These are phyloP conservation scores for Neoascia interrupta DNA, from an alignment of 2,888 invertebrate genomes.

Conservation along the genomic window DNA sequence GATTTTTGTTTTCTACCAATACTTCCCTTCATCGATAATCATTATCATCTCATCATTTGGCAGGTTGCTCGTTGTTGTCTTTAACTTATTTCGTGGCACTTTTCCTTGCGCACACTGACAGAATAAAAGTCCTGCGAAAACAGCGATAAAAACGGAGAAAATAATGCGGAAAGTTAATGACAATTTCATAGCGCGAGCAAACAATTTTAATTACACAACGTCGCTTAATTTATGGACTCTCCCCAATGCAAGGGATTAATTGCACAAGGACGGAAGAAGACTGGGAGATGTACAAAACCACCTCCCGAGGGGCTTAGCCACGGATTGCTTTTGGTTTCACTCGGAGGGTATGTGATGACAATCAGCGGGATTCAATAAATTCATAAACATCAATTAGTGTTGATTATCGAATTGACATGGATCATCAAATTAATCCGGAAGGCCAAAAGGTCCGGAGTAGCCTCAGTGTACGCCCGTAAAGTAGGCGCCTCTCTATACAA, in stretches of 20 bases:
- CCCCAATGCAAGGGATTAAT: background rate
- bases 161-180: constrained; percentile 38
- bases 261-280: constrained; percentile 9
- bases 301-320: no score
- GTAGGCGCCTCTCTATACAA: no score
- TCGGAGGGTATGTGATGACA: background rate
- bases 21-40: constrained; percentile 28
- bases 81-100: background rate
- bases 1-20: no score
- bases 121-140: constrained; percentile 13
- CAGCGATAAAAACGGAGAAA: constrained; percentile 11
- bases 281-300: no score
- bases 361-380: constrained; percentile 4
- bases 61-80: background rate
- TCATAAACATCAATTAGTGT: constrained; percentile 46
- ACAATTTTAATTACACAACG: constrained; percentile 35
- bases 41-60: constrained; percentile 31
- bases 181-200: constrained; percentile 36
- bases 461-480: no score
- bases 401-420: constrained; percentile 23
- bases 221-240: constrained; percentile 32
- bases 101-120: background rate
- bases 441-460: no score
- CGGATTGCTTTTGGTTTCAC: background rate
- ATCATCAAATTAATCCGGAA: background rate